Percentiles rank a stretch among this genome's conserved stretches.
These are phyloP conservation scores for Pontoporia blainvillei DNA, from an alignment of 2,113 vertebrate genomes.

Conservation along the genomic window DNA sequence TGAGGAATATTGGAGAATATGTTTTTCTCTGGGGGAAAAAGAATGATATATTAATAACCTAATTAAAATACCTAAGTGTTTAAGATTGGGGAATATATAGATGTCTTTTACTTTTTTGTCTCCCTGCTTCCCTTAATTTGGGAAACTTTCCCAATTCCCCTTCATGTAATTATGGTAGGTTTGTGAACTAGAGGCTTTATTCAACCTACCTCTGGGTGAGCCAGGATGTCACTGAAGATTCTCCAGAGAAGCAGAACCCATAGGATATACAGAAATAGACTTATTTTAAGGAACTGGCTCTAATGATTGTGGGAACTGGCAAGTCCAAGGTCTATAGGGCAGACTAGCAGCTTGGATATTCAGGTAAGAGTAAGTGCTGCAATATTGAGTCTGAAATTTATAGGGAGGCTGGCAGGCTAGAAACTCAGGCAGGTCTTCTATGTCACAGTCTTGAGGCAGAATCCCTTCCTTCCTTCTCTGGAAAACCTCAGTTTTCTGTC, in stretches of 20 bases:
- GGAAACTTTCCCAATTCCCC: no score
- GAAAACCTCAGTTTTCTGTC: not conserved
- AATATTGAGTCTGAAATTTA: not conserved
- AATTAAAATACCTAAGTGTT: not conserved
- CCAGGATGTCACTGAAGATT: not conserved
- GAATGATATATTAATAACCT: not conserved
- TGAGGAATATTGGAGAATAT: not conserved
- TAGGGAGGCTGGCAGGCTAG: not conserved
- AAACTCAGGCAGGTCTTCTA: not conserved
- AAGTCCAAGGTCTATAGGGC: not conserved
- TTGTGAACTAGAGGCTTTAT: not conserved
- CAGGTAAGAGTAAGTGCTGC: no score
- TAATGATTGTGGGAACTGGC: accelerated
- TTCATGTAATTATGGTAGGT: no score
- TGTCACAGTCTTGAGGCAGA: not conserved
- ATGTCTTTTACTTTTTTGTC: not conserved
- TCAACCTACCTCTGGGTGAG: not conserved
- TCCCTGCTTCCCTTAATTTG: not conserved
- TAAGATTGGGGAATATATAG: not conserved
- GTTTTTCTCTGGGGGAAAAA: not conserved
- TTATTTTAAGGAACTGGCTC: not conserved
- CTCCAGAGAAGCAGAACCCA: not conserved
- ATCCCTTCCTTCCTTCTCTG: not conserved
- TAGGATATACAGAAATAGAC: not conserved
- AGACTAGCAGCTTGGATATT: not conserved